Base-by-base conservation (phyloP, 2,888 invertebrate species). In the Metopia argyrocephala region DNA sequence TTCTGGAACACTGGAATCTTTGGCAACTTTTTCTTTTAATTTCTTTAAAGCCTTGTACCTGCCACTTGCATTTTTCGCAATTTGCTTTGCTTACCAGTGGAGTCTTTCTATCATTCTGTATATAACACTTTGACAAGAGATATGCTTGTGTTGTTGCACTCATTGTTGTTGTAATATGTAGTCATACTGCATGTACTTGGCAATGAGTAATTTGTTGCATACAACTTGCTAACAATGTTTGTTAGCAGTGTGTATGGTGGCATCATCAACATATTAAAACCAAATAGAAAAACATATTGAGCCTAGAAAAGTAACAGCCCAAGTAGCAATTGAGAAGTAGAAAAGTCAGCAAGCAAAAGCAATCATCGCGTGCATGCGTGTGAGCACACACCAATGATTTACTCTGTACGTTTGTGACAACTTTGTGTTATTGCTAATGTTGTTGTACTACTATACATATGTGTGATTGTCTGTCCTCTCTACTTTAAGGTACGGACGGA, bases 141-240 rank as follows among this genome's bases (percentile, higher is more conserved):
- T n/a, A n/a, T n/a, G n/a, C n/a, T n/a, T 38, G 15, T 3, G 1
- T 38, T 38, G 38, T 38, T 38, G 38, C 15, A 12, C 12, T 38
- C 12, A 3, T 38, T 38, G 38, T 38, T 38, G 38, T 66, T 62
- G 71, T 64, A 64, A 56, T 73, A 45, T 62, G 38, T 69, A 48
- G 45, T 28, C 31, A 25, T 45, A 65, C 57, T 59, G 15, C 38
- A 52, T 66, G 79, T 66, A 71, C 66, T 76, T 76, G 79, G 79
- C 50, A 71, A 56, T 79, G 70, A 62, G 78, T 62, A 81, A 81
- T 81, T 81, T 81, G 81, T 81, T 78, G 81, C 81, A 78, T 81
- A 78, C 74, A 81, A 78, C 73, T 81, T 76, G 74, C 74, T 70
- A 71, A 75, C 74, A 78, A 76, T 61, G 56, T 69, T 57, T 48